A percentile compares a stretch with the other conserved stretches of the same genome.
These are phyloP conservation scores for Todiramphus chloris DNA, from an alignment of 2,113 vertebrate genomes.

Conservation along the genomic window DNA sequence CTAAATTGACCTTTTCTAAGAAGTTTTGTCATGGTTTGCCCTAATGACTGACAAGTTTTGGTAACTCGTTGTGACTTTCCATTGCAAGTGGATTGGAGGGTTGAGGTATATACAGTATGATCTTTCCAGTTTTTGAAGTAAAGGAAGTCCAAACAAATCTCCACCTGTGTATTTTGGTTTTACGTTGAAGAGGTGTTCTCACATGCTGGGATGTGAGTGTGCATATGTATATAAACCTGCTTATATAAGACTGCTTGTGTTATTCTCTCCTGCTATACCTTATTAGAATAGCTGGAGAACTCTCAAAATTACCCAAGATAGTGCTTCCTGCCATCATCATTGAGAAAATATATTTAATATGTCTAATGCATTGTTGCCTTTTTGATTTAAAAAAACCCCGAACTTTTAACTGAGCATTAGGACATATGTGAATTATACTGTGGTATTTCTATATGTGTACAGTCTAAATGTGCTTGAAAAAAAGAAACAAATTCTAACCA, in stretches of 20 bases:
- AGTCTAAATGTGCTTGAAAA: not conserved
- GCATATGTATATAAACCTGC: too few relatives aligned
- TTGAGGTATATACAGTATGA: not conserved
- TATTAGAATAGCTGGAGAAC: not conserved
- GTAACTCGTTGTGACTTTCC: not conserved
- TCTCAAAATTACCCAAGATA: not conserved
- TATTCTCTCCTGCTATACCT: not conserved
- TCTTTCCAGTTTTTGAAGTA: not conserved
- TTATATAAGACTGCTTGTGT: not conserved
- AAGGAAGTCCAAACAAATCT: not conserved
- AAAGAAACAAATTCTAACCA: not conserved
- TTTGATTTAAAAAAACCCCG: not conserved
- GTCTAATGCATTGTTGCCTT: not conserved
- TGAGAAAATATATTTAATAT: not conserved
- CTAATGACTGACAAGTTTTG: not conserved
- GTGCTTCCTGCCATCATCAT: not conserved
- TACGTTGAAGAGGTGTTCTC: not conserved
- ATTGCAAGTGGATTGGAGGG: not conserved
- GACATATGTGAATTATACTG: not conserved
- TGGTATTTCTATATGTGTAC: not conserved
- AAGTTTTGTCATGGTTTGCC: not conserved
- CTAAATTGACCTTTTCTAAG: not conserved
- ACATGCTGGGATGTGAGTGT: not conserved
- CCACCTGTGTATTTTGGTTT: not conserved
- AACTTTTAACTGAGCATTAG: not conserved